Conservation (phyloP, 2,888 invertebrate genomes). For the Pyrochroa serraticornis region DNA sequence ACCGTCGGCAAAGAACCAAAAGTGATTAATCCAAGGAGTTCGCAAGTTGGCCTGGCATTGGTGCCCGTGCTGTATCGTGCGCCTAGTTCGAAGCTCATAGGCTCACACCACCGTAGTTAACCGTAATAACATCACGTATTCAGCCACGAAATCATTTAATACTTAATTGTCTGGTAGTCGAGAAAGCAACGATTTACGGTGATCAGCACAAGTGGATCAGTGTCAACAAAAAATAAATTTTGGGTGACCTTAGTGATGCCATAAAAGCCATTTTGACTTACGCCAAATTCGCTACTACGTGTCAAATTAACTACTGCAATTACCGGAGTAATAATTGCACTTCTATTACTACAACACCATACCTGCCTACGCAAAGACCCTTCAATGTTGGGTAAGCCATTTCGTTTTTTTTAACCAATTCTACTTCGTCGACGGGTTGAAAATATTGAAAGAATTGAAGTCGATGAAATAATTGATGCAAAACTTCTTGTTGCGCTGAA, state of each 20-base stretch:
- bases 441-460: no score
- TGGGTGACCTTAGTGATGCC: slow-evolving; percentile 14
- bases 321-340: no score
- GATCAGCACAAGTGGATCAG: not conserved
- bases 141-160: no score
- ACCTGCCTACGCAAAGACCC: not conserved
- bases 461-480: no score
- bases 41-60: not conserved
- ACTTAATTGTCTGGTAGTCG: not conserved
- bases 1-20: not conserved
- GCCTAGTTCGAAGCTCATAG: slow-evolving; percentile 5
- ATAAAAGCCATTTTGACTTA: slow-evolving; percentile 18
- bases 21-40: not conserved
- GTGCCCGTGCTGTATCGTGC: not conserved
- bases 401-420: not conserved
- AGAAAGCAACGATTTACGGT: not conserved
- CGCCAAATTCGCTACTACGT: slow-evolving; percentile 26
- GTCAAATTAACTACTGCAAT: slow-evolving; percentile 6
- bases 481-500: not conserved
- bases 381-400: slow-evolving; percentile 19
- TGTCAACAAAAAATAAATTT: not conserved
- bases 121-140: not conserved
- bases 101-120: not conserved
- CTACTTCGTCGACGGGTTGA: no score
- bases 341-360: no score